Conservation (phyloP, 2,888 invertebrate species). For the Cephus rjabovi region DNA sequence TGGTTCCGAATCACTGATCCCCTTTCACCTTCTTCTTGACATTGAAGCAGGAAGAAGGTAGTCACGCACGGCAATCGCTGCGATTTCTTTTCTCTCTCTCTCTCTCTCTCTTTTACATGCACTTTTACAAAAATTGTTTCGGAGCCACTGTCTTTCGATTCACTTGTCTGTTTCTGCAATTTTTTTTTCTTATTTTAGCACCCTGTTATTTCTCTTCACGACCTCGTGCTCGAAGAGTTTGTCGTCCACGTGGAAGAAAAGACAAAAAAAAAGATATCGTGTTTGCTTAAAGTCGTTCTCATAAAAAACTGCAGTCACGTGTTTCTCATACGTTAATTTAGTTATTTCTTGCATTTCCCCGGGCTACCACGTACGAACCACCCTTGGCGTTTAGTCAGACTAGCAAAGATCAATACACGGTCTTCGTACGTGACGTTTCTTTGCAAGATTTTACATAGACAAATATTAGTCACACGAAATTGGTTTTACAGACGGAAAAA, state of each 20-base stretch:
- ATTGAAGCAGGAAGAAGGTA: not conserved
- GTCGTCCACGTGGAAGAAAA: not conserved
- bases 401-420: not conserved
- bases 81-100: not conserved
- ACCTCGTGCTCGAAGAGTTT: not conserved
- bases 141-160: not conserved
- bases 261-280: not conserved
- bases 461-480: not conserved
- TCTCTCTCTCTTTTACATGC: slow-evolving; percentile 6
- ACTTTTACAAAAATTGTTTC: not conserved
- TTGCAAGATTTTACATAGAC: not conserved
- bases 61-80: slow-evolving; percentile 1
- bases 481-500: too few species aligned
- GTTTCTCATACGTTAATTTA: not conserved
- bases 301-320: not conserved
- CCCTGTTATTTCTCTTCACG: not conserved
- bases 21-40: slow-evolving; percentile 2
- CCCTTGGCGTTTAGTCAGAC: not conserved
- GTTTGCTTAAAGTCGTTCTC: not conserved
- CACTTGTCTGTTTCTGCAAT: slow-evolving; percentile 10
- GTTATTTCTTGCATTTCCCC: not conserved
- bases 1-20: slow-evolving; percentile 10
- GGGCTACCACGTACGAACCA: not conserved
- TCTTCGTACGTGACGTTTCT: not conserved
- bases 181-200: not conserved